phyloP scores from a whole-genome alignment of 2,797 vertebrate species.

The Halcyon smyrnensis region DNA sequence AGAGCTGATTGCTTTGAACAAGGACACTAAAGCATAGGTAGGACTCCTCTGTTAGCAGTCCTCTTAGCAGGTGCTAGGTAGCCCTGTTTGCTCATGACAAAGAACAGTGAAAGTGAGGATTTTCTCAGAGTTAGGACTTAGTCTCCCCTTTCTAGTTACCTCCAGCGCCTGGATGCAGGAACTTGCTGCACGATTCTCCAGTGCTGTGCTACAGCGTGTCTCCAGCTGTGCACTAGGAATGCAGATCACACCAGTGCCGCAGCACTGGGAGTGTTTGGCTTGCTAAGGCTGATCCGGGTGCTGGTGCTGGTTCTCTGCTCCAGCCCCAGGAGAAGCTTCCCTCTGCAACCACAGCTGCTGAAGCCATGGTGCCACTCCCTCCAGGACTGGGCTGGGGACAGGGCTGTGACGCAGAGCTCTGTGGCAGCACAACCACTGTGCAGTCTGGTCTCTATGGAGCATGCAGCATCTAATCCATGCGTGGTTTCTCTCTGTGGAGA shows the following conservation, averaged over 20 bases:
- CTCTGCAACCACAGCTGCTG: background rate
- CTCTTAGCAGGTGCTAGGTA: background rate
- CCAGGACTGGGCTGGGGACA: background rate
- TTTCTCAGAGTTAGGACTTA: background rate
- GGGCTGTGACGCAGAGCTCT: background rate
- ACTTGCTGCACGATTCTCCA: background rate
- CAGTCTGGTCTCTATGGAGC: background rate
- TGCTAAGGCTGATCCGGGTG: background rate
- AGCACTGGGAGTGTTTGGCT: background rate
- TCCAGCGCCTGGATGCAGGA: constrained; percentile 2
- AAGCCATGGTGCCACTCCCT: background rate
- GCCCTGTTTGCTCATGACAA: background rate
- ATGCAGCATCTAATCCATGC: background rate
- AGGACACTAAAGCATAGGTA: background rate
- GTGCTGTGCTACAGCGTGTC: background rate
- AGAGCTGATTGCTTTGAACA: background rate
- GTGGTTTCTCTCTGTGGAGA: background rate
- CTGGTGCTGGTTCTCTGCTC: background rate
- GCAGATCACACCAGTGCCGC: background rate
- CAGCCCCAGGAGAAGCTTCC: background rate
- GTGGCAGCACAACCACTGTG: background rate
- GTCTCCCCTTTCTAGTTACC: background rate
- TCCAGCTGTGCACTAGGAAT: constrained; percentile 50
- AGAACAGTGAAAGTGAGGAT: background rate
- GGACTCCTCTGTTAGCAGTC: background rate